Base-by-base conservation (phyloP, 2,888 invertebrate genomes). In the Nomada ruficornis region DNA sequence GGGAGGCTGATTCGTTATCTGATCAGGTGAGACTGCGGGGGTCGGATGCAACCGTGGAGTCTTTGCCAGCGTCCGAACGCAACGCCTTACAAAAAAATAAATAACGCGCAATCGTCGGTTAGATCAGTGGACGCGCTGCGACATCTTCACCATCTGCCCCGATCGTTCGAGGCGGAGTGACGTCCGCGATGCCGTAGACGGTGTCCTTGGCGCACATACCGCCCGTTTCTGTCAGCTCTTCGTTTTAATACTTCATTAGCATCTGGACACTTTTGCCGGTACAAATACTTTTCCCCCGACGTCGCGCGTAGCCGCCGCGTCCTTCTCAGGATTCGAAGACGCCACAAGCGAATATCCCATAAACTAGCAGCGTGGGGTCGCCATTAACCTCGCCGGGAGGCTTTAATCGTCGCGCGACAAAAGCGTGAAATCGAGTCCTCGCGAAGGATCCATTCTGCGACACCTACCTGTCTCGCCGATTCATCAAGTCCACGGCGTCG, bases 31-130 rank as follows among this genome's bases (percentile, higher is more conserved):
- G 84, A 80, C 90, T 78, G 80, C 88, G 80, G 90, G 91, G 89
- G 90, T 86, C 82, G 77, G 69, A 71, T 86, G 74, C 82, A 83
- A 68, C 15, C 47, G 2, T 42, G 68, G 29, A 67, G 78, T 87
- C 85, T 85, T 87, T 65, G 79, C 68, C 82, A 71, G 80, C 79
- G 84, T 71, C 82, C 71, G 86, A 88, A 90, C 86, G 89, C 90
- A 91, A 92, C 91, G 91, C 92, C 91, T 91, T 92, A 85, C 86
- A 82, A 89, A 87, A 83, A 89, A 87, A 92, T 91, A 92, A 92
- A 92, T 92, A 91, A 92, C 82, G 69, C 88, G 68, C 88, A 88
- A 91, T 89, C 91, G 82, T 71, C 50, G 72, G 67, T 85, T 85
- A 80, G 89, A 92, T 92, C 92, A 88, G 80, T 62, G 77, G 70